Base-by-base conservation (phyloP, 2,888 invertebrate species). In the Conchocele bisecta region DNA sequence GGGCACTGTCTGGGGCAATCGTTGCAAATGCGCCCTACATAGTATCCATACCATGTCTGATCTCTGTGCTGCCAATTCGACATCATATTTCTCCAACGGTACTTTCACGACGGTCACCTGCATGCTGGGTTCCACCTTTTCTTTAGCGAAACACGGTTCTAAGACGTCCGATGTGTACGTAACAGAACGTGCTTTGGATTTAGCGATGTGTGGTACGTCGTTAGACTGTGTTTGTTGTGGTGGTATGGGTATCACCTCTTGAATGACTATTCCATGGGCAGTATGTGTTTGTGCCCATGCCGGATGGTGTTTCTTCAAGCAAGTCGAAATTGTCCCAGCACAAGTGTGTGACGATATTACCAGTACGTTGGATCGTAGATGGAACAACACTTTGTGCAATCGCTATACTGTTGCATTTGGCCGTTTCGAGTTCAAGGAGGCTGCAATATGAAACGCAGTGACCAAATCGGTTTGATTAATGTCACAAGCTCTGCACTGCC, bases 241-340 rank as follows among this genome's bases (percentile, higher is more conserved):
- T 31, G 31, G 13, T 31, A 48, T n/a, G 15, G 6, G 6, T 28
- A 17, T 1, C n/a, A 51, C 31, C 11, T 74, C 78, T 68, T 78
- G 71, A 7, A 74, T 60, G n/a, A 68, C 61, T 13, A 77, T 70
- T 3, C 71, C 69, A 41, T 75, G 75, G 22, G 75, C 44, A 0
- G 72, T 46, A 20, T 75, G 59, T 3, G 54, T 78, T n/a, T 56
- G 74, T 78, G 2, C 57, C 77, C 37, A 57, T 11, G 4, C 66
- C 72, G 22, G 69, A 67, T 22, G 67, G 63, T 1, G 60, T 69
- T 24, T 75, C 71, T 31, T 78, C 72, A 59, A 61, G 65, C 24
- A 72, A 20, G 29, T 75, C 79, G 58, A 73, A 72, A 20, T 79
- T 72, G 51, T 71, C 78, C 71, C 68, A 78, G n/a, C 61, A 73